A percentile compares a stretch with the other conserved stretches of the same genome.
Conservation (phyloP, 2,888 invertebrate genomes). For the Pherbina coryleti region DNA sequence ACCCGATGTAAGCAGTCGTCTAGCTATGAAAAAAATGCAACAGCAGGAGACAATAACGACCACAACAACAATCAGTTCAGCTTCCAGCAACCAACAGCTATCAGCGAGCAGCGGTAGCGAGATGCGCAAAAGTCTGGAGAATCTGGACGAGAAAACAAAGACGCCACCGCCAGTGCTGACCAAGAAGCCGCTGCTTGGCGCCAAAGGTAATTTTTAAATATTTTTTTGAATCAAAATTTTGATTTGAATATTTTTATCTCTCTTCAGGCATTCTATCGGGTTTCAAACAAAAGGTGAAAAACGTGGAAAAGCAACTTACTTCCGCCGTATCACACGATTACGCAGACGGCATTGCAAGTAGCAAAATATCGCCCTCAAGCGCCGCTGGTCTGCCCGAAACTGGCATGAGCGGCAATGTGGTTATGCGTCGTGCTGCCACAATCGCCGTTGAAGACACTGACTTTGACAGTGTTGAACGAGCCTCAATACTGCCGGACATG, state of each 20-base stretch:
- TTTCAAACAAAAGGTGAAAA: conserved; percentile 74
- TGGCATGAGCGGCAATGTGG: conserved; percentile 56
- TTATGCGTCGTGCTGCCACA: conserved; percentile 61
- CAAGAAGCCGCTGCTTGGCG: conserved; percentile 77
- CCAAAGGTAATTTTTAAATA: conserved; percentile 69
- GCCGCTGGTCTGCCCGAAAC: conserved; percentile 54
- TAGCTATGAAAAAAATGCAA: conserved; percentile 54
- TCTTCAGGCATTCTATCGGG: conserved; percentile 73
- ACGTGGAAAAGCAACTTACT: conserved; percentile 71
- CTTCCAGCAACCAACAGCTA: conserved; percentile 35
- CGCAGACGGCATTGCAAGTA: conserved; percentile 71
- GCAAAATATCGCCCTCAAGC: conserved; percentile 63
- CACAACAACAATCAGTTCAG: conserved; percentile 43
- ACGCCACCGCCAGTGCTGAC: conserved; percentile 70
- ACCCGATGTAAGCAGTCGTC: conserved; percentile 47
- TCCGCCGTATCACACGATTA: conserved; percentile 64
- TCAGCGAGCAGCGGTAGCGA: conserved; percentile 53
- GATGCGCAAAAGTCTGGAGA: conserved; percentile 66
- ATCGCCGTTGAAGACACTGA: conserved; percentile 66
- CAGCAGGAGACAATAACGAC: conserved; percentile 48
- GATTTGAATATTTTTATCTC: neutral
- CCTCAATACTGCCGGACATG: conserved; percentile 76
- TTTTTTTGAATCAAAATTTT: neutral
- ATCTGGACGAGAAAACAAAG: conserved; percentile 67
- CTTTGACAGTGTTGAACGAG: conserved; percentile 78